Base-by-base conservation (phyloP, 2,888 invertebrate species). In the Therioaphis trifolii region DNA sequence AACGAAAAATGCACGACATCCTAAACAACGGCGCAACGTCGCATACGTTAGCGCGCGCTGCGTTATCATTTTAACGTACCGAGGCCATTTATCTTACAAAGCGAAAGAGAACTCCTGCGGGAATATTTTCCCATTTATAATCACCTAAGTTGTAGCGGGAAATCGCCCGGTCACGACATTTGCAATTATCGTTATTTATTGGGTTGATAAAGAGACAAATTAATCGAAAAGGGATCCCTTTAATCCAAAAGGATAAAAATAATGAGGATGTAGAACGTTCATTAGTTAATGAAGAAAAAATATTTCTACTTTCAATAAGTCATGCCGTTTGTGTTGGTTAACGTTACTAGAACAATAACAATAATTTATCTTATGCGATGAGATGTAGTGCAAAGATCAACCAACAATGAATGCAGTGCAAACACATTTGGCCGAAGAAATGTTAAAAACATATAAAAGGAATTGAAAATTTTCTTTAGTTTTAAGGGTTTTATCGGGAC, bases 71-170 rank as follows among this genome's bases (percentile, higher is more conserved):
- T 76, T 27, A 18, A 66, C 18, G 46, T n/a, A 43, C 18, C n/a
- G n/a, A 21, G n/a, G n/a, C 27, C 55, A 55, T 79, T 79, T 79
- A 69, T 79, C 66, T 55, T 77, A 40, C 12, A 24, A 24, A 14
- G 18, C 27, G 35, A 52, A 68, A 35, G 40, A 79, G 52, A 69
- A 55, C 52, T 40, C 69, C 40, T 7, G 78, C 27, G 78, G 18
- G 78, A 69, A 79, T 79, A 69, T 79, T 79, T 79, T 55, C 69
- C 43, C 24, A 40, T 69, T 69, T 79, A 79, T 79, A 79, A 78
- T 77, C 78, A 40, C 61, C 76, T n/a, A n/a, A 63, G 52, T 52
- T 35, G 21, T 68, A 2, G 61, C 18, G 1, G 21, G 12, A 52
- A 40, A 78, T 68, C 49, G 52, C 18, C 55, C 78, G 78, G 68